Percentiles rank a stretch among this genome's conserved stretches.
Conservation (phyloP, 2,888 invertebrate species). For the Tipula helvola region DNA sequence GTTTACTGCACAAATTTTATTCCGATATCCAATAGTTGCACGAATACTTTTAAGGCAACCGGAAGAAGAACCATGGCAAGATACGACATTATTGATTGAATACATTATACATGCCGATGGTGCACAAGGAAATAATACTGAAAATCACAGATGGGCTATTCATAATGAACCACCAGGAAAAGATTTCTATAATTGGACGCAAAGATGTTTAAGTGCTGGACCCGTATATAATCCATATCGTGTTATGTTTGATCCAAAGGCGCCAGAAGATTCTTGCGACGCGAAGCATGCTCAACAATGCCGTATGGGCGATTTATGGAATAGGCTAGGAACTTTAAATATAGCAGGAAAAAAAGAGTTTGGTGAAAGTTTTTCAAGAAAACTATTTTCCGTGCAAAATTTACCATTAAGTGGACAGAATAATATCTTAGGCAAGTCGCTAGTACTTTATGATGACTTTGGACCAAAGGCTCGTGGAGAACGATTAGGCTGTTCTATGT, state of each 20-base stretch:
- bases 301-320: constrained; percentile 64
- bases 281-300: constrained; percentile 46
- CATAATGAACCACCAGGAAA: constrained; percentile 66
- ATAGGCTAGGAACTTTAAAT: constrained; percentile 53
- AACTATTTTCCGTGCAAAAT: constrained; percentile 65
- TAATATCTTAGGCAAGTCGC: constrained; percentile 64
- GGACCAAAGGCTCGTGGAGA: constrained; percentile 81
- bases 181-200: constrained; percentile 87
- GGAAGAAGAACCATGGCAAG: constrained; percentile 64
- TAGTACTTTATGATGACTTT: constrained; percentile 78
- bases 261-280: constrained; percentile 46
- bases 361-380: constrained; percentile 52
- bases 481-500: constrained; percentile 78
- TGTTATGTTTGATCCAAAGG: constrained; percentile 48
- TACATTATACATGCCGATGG: constrained; percentile 82
- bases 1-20: constrained; percentile 66
- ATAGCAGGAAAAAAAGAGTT: constrained; percentile 62
- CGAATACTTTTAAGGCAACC: constrained; percentile 71
- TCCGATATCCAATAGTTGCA: constrained; percentile 81
- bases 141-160: constrained; percentile 70
- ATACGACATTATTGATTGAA: constrained; percentile 74
- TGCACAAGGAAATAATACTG: constrained; percentile 58
- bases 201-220: constrained; percentile 69
- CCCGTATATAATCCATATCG: constrained; percentile 64
- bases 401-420: constrained; percentile 63